These are phyloP conservation scores for Elgaria multicarinata DNA, from an alignment of 2,113 vertebrate species.

Conservation along the genomic window DNA sequence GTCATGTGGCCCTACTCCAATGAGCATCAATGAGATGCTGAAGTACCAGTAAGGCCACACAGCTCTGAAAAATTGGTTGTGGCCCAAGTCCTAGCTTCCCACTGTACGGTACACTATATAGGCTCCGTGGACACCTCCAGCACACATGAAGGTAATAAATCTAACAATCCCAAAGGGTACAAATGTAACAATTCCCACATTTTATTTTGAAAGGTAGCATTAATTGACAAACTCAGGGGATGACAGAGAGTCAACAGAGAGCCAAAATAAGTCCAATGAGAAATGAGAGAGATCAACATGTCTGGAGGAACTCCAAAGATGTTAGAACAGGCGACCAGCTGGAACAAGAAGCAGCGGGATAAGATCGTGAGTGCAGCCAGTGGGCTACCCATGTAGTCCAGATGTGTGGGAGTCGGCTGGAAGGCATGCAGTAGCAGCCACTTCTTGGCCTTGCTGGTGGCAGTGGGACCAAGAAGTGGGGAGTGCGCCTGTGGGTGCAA, in stretches of 20 bases:
- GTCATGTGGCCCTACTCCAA: not conserved
- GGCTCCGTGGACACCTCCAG: constrained; percentile 30
- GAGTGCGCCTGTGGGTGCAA: no score
- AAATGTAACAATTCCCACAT: not conserved
- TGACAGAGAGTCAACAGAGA: not conserved
- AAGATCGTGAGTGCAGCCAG: no score
- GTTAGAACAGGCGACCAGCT: no score
- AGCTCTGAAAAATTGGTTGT: not conserved
- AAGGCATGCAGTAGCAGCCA: no score
- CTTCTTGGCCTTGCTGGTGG: no score
- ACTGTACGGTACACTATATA: constrained; percentile 27
- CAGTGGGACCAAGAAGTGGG: no score
- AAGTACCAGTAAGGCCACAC: no score
- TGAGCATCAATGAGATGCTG: not conserved
- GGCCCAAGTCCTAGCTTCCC: constrained; percentile 5
- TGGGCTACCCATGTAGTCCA: no score
- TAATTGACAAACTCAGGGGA: constrained; percentile 42
- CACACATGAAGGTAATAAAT: constrained; percentile 27
- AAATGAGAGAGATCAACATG: no score
- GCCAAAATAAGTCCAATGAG: not conserved
- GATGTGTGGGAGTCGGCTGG: no score
- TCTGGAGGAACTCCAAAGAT: no score
- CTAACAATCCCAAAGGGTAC: not conserved
- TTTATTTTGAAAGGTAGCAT: not conserved
- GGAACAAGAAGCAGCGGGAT: no score